Evolutionary conservation across 2,888 invertebrate species (phyloP), one percentile per base, ranked within the genome.

Genomic region (Lathronympha strigana): DNA sequence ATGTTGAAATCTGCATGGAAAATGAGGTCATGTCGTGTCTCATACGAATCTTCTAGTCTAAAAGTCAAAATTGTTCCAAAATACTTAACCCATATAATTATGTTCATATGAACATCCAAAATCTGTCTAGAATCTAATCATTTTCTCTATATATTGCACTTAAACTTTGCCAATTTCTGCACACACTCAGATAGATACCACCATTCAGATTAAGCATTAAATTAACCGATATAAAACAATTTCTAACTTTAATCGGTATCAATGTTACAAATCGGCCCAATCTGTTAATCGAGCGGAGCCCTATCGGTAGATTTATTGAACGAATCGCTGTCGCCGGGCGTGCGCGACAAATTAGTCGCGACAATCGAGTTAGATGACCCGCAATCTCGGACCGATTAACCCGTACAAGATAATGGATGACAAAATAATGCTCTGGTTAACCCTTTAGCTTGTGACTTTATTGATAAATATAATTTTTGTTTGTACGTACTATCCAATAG

Each of bases 311-410:
- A 64, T 60, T 64, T 64, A 60, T 64, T 64, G 57, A 54, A 67
- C 67, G 63, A 67, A 67, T 77, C 73, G 76, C 77, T 79, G 79
- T 78, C 74, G 75, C 77, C 76, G 74, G 77, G 74, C 73, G 77
- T 77, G 79, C 43, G 82, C 79, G 83, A 87, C 86, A 86, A 88
- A 90, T 90, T 90, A 88, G 87, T 81, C 81, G 84, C 84, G 88
- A 82, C 87, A 88, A 90, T 90, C 88, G 86, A 89, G 87, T 90
- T 87, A 91, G 81, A 87, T 90, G 90, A 91, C 89, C 90, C 86
- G 78, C 83, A 84, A 87, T 86, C 86, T 83, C 78, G 71, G 77
- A 77, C 73, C 78, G 78, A 84, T 86, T 84, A 82, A 68, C 71
- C 72, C 73, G 71, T 74, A 47, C n/a, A 38, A 53, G 25, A 15